These are phyloP conservation scores for Strigops habroptila DNA, from an alignment of 2,113 vertebrate species.

Conservation along the genomic window DNA sequence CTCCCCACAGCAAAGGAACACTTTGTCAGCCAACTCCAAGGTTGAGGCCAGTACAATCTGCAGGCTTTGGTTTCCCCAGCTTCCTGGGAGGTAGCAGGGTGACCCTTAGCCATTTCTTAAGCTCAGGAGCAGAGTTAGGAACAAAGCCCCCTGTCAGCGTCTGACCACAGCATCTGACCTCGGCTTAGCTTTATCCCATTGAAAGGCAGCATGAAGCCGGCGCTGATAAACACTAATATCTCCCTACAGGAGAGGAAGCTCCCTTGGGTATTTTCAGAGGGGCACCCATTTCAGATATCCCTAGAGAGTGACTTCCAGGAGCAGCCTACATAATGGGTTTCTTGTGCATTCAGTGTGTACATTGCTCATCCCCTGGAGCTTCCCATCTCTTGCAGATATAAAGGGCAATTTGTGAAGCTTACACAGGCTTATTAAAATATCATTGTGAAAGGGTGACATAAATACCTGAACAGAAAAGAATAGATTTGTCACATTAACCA, in stretches of 20 bases:
- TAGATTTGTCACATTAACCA: background rate
- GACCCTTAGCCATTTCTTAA: background rate
- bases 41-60: background rate
- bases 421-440: slow-evolving; percentile 18
- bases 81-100: background rate
- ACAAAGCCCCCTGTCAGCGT: background rate
- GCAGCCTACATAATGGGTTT: background rate
- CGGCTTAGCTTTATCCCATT: background rate
- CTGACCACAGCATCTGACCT: background rate
- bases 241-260: background rate
- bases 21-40: background rate
- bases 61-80: background rate
- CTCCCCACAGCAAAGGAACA: background rate
- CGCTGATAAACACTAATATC: background rate
- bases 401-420: slow-evolving; percentile 36
- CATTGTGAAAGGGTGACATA: background rate
- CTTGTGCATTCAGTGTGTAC: background rate
- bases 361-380: slow-evolving; percentile 14
- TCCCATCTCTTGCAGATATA: background rate
- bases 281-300: background rate
- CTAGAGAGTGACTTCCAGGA: background rate
- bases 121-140: background rate
- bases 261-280: background rate
- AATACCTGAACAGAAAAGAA: background rate
- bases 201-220: background rate